A percentile compares a stretch with the other conserved stretches of the same genome.
phyloP scores from a whole-genome alignment of 30 jellyfish, hydroid and myxozoan species.

The Phacellophora camtschatica region DNA sequence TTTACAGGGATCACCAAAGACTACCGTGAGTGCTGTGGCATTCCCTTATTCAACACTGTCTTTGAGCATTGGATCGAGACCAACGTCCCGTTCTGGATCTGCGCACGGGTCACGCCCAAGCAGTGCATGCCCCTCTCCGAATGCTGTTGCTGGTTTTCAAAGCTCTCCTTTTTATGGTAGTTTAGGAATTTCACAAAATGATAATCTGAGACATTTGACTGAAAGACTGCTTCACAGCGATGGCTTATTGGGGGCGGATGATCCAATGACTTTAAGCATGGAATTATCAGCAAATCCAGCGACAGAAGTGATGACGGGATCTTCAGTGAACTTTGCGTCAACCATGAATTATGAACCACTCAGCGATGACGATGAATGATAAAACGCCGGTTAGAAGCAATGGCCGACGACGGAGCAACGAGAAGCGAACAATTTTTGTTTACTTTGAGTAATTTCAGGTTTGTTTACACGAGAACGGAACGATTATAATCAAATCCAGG shows the following conservation, averaged over 20 bases:
- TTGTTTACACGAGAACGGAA: no score
- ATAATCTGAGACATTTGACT: conserved; percentile 40
- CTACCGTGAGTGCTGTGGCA: conserved; percentile 41
- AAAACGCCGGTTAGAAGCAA: not conserved
- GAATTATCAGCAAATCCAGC: not conserved
- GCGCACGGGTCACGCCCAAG: conserved; percentile 60
- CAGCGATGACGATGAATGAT: conserved; percentile 50
- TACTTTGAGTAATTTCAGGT: not conserved
- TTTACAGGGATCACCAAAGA: conserved; percentile 29
- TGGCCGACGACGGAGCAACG: no score
- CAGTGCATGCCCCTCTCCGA: conserved; percentile 80
- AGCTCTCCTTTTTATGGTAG: conserved; percentile 5
- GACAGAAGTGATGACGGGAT: not conserved
- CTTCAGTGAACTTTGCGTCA: conserved; percentile 3
- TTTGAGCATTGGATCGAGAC: conserved; percentile 61
- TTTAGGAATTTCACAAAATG: conserved; percentile 16
- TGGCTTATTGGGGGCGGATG: not conserved
- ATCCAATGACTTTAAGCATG: not conserved
- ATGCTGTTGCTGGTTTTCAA: conserved; percentile 13
- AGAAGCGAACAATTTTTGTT: no score
- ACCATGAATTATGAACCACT: conserved; percentile 62
- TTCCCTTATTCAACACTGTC: conserved; percentile 90
- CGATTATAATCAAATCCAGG: no score
- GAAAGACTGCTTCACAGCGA: conserved; percentile 44
- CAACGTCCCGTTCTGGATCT: conserved; percentile 50